Evolutionary conservation across 2,113 vertebrate genomes (phyloP).

Genomic region (Megaleporinus macrocephalus): DNA sequence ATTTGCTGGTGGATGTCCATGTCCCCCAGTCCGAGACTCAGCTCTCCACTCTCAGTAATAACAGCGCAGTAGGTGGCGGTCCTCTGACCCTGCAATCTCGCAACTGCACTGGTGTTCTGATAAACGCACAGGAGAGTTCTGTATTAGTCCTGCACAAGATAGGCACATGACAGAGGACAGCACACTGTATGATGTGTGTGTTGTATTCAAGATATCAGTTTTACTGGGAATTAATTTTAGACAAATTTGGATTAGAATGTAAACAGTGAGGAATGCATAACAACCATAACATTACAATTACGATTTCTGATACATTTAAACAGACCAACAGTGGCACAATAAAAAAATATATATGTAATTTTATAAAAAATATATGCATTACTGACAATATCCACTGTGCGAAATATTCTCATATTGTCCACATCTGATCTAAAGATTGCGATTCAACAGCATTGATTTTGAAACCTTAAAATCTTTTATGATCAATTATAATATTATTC

Average conservation of each 20-base stretch:
- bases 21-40: constrained; percentile 86
- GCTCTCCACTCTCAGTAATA: constrained; percentile 79
- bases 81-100: constrained; percentile 65
- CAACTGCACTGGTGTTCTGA: constrained; percentile 74
- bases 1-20: constrained; percentile 90
- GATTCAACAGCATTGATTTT: no score
- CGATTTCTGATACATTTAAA: no score
- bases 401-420: no score
- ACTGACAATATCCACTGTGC: no score
- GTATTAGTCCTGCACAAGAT: not conserved
- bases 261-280: not conserved
- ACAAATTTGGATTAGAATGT: not conserved
- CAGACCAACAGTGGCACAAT: no score
- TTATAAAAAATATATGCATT: no score
- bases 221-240: not conserved
- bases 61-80: constrained; percentile 80
- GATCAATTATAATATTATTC: no score
- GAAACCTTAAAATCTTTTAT: no score
- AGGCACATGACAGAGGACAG: no score
- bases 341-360: no score
- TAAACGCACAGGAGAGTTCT: constrained; percentile 39
- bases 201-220: not conserved
- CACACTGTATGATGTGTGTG: not conserved
- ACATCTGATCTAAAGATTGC: no score
- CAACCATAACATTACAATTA: no score